These are phyloP conservation scores for Mythimna albipuncta DNA, from an alignment of 2,888 invertebrate genomes.

Conservation along the genomic window DNA sequence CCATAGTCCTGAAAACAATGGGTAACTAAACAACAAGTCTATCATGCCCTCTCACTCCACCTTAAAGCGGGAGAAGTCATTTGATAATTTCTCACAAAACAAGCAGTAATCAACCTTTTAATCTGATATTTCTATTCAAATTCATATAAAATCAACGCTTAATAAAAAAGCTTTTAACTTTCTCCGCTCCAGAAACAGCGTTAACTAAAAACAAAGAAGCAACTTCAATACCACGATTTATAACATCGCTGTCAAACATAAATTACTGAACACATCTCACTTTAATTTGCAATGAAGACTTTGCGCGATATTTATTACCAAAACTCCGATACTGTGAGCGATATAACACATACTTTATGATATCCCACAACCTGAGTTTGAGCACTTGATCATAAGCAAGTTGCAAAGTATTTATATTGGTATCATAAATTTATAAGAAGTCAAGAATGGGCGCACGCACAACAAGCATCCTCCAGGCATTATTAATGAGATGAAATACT, in stretches of 20 bases:
- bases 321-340: conserved; percentile 57
- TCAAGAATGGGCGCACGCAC: conserved; percentile 78
- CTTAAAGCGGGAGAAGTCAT: no score
- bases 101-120: background rate
- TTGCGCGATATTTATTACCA: conserved; percentile 52
- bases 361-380: conserved; percentile 63
- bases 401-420: conserved; percentile 86
- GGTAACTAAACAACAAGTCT: no score
- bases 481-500: conserved; percentile 80
- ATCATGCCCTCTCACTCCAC: no score
- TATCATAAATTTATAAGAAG: conserved; percentile 86
- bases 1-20: no score
- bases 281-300: conserved; percentile 60
- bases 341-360: conserved; percentile 61
- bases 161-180: background rate
- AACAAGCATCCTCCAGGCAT: conserved; percentile 73
- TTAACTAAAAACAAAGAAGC: conserved; percentile 34
- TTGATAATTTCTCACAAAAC: no score
- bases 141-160: background rate
- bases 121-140: conserved; percentile 5
- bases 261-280: conserved; percentile 44
- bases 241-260: conserved; percentile 36
- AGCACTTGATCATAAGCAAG: conserved; percentile 76
- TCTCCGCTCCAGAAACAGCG: background rate
- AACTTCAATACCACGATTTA: conserved; percentile 46